These are phyloP conservation scores for Glaucomys volans DNA, from an alignment of 2,113 vertebrate species.

Conservation along the genomic window DNA sequence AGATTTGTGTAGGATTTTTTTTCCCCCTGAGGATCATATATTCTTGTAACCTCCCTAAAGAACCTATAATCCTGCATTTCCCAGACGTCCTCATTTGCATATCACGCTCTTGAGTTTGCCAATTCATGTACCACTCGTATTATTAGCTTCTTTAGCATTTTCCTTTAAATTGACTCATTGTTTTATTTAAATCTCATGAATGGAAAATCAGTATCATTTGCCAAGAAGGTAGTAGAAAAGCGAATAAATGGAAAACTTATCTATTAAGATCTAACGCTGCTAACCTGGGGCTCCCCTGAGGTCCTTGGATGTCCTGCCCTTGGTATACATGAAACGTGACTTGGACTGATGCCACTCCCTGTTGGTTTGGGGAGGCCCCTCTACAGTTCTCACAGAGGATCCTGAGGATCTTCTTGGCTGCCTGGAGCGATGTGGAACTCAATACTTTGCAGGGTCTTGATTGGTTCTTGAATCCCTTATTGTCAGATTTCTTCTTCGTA, in stretches of 20 bases:
- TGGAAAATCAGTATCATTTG: constrained; percentile 35
- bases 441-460: neutral
- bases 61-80: neutral
- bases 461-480: neutral
- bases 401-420: neutral
- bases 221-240: neutral
- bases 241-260: neutral
- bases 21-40: neutral
- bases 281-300: neutral
- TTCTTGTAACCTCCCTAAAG: neutral
- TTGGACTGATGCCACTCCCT: neutral
- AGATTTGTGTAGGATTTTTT: neutral
- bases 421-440: neutral
- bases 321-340: neutral
- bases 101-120: neutral
- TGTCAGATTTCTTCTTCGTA: neutral
- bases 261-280: neutral
- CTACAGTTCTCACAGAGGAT: neutral
- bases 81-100: neutral
- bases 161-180: constrained; percentile 23
- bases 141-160: constrained; percentile 24
- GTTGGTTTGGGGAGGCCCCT: neutral
- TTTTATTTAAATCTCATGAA: constrained; percentile 49
- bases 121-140: neutral
- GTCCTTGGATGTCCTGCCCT: no score